Evolutionary conservation across 1,140 invertebrate species (phyloP).

Genomic region (Drosophila oshimai): DNA sequence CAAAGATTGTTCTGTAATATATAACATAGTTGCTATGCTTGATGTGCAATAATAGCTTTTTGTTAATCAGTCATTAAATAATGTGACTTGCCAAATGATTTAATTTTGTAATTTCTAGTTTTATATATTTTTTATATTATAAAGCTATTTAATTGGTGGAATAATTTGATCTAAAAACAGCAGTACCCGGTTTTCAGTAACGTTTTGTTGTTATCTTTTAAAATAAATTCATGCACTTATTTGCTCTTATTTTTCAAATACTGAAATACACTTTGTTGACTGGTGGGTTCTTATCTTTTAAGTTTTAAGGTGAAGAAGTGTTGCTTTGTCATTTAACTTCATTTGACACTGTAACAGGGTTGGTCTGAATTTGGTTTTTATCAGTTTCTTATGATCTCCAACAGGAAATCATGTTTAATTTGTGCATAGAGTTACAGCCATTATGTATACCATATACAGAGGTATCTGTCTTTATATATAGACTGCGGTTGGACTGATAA

Average conservation of each 20-base stretch:
- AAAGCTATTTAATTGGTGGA: too few species aligned
- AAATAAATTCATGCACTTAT: too few species aligned
- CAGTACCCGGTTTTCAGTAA: too few species aligned
- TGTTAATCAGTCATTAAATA: not conserved
- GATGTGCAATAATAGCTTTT: not conserved
- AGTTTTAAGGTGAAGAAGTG: not conserved
- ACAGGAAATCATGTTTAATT: not conserved
- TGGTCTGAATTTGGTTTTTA: not conserved
- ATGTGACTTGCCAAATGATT: not conserved
- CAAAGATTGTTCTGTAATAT: not conserved
- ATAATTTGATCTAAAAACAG: too few species aligned
- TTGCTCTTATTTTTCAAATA: not conserved
- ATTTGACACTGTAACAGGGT: not conserved
- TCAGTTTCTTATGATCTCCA: not conserved
- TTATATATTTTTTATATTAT: not conserved
- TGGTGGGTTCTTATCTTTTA: not conserved
- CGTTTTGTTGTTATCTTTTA: not conserved
- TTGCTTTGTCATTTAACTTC: not conserved
- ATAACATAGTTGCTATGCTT: not conserved
- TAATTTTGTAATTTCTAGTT: not conserved
- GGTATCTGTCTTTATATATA: not conserved
- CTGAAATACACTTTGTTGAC: not conserved
- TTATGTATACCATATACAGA: not conserved
- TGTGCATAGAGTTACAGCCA: not conserved
- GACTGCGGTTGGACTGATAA: constrained; percentile 35